Percentiles rank a stretch among this genome's conserved stretches.
Evolutionary conservation across 2,797 vertebrate genomes (phyloP).

Genomic region (Pseudochaenichthys georgianus): DNA sequence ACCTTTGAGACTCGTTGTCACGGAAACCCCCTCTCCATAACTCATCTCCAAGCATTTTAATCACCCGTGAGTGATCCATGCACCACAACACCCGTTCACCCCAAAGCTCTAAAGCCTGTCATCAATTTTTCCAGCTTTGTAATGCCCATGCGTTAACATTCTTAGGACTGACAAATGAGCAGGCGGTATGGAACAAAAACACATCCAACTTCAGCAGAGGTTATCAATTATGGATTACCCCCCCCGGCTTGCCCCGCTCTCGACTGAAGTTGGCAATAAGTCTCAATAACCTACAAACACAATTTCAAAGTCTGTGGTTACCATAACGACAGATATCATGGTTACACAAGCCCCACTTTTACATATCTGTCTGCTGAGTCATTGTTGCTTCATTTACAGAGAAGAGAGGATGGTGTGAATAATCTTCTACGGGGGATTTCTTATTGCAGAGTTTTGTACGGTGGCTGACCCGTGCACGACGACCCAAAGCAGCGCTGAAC

Average conservation of each 20-base stretch:
- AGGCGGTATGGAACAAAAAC: background rate
- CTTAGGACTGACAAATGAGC: background rate
- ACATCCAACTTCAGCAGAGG: background rate
- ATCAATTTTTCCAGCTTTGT: constrained; percentile 22
- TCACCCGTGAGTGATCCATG: background rate
- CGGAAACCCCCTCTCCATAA: background rate
- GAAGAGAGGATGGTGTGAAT: background rate
- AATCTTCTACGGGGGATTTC: background rate
- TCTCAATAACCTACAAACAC: constrained; percentile 47
- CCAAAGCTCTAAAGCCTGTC: constrained; percentile 12
- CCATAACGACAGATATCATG: constrained; percentile 24
- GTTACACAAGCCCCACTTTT: constrained; percentile 7
- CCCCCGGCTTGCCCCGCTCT: background rate
- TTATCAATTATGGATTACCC: constrained; percentile 27
- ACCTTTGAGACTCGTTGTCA: background rate
- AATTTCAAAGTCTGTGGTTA: constrained; percentile 12
- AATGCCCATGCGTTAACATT: background rate
- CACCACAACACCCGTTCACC: background rate
- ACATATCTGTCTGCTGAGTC: background rate
- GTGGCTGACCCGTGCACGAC: too few relatives aligned
- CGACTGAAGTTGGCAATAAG: constrained; percentile 19
- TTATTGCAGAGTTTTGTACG: too few relatives aligned
- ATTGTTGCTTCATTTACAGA: constrained; percentile 11
- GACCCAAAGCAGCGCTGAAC: too few relatives aligned
- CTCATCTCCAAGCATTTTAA: constrained; percentile 1